Conservation (phyloP, 2,888 invertebrate genomes). For the Watsonalla cultraria region DNA sequence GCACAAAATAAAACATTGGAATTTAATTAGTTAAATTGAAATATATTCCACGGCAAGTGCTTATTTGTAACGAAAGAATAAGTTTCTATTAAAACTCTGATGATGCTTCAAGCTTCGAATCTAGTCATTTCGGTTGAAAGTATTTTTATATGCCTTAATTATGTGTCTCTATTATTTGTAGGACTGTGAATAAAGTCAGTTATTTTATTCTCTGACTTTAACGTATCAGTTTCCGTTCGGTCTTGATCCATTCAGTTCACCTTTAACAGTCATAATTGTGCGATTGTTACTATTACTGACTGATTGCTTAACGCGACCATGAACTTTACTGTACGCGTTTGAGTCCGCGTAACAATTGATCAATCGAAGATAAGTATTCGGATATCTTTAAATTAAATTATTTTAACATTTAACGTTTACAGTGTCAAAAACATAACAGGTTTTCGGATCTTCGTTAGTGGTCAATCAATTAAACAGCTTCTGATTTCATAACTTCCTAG, state of each 20-base stretch:
- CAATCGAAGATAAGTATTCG: slow-evolving; percentile 9
- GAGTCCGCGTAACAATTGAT: slow-evolving; percentile 16
- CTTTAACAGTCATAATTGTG: slow-evolving; percentile 18
- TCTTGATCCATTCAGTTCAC: slow-evolving; percentile 21
- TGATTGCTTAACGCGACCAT: slow-evolving; percentile 15
- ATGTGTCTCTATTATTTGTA: too few species aligned
- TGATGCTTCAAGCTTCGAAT: too few species aligned
- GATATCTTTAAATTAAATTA: slow-evolving; percentile 1
- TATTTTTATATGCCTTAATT: too few species aligned
- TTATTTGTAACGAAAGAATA: too few species aligned
- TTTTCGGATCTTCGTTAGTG: not conserved
- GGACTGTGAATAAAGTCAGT: not conserved
- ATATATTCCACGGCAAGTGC: too few species aligned
- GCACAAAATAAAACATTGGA: too few species aligned
- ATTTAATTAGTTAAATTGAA: too few species aligned
- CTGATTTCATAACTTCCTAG: not conserved
- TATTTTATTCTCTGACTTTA: not conserved
- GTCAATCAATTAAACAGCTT: too few species aligned
- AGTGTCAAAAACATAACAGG: not conserved
- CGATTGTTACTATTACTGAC: slow-evolving; percentile 12
- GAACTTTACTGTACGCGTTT: slow-evolving; percentile 18
- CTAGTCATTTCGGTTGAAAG: too few species aligned
- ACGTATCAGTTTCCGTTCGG: slow-evolving; percentile 6
- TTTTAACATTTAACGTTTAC: not conserved
- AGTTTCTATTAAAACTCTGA: too few species aligned